Evolutionary conservation across 2,797 vertebrate genomes (phyloP).

Genomic region (Danio aesculapii): DNA sequence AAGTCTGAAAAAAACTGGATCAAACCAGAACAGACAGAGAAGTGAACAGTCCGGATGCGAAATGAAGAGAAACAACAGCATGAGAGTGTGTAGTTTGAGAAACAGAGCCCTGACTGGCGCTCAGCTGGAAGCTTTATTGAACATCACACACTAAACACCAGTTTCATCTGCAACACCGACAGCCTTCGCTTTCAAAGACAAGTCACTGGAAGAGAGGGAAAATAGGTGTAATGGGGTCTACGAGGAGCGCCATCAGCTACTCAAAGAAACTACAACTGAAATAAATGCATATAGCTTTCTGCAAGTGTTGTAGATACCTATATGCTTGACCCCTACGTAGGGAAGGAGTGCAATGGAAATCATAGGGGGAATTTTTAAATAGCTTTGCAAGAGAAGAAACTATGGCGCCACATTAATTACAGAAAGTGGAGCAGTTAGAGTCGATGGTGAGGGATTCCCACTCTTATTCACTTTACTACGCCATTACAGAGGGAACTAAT

Average conservation of each 20-base stretch:
- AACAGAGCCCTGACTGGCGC: background rate
- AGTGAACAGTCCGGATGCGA: background rate
- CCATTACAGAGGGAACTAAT: constrained; percentile 68
- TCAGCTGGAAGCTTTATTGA: constrained; percentile 1
- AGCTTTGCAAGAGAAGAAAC: constrained; percentile 58
- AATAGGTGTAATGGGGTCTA: too few species aligned
- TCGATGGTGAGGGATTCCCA: constrained; percentile 68
- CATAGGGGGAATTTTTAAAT: constrained; percentile 58
- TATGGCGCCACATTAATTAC: constrained; percentile 71
- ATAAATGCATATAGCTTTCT: background rate
- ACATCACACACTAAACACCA: background rate
- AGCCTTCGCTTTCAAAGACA: background rate
- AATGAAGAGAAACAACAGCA: background rate
- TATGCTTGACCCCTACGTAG: background rate
- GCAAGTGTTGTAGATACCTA: background rate
- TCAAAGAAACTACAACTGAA: background rate
- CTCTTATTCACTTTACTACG: constrained; percentile 65
- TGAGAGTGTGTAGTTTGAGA: background rate
- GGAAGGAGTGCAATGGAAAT: background rate
- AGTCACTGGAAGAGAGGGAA: background rate
- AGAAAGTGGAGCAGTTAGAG: constrained; percentile 65
- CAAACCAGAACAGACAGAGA: background rate
- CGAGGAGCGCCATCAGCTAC: background rate
- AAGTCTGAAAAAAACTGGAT: background rate
- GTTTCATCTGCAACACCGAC: background rate